phyloP scores from a whole-genome alignment of 1,140 invertebrate species.

The Drosophila quadrilineata region DNA sequence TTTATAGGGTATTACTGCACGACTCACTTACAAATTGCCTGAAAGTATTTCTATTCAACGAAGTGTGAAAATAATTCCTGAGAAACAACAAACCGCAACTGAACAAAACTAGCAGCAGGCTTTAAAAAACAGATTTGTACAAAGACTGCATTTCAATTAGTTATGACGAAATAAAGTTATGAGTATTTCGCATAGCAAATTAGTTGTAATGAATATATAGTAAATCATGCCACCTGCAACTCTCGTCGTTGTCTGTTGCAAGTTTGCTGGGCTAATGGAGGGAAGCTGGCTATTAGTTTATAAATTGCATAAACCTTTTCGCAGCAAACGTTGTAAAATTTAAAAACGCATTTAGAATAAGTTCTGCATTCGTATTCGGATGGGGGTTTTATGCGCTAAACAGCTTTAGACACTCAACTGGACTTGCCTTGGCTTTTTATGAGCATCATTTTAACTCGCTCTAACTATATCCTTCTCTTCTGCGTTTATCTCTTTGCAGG shows the following conservation, averaged over 20 bases:
- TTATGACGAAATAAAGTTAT: conserved; percentile 16
- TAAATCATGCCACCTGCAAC: conserved; percentile 15
- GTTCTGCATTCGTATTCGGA: conserved; percentile 26
- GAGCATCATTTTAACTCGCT: conserved; percentile 6
- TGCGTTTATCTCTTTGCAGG: conserved; percentile 30
- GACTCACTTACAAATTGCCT: neutral
- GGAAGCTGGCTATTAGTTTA: conserved; percentile 36
- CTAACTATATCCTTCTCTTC: conserved; percentile 11
- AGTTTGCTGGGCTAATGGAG: conserved; percentile 25
- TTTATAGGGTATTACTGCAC: neutral
- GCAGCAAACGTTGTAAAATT: conserved; percentile 16
- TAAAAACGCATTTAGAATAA: conserved; percentile 35
- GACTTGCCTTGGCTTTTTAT: conserved; percentile 22
- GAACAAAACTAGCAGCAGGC: neutral
- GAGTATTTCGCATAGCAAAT: conserved; percentile 13
- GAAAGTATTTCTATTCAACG: neutral
- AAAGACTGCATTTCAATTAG: conserved; percentile 35
- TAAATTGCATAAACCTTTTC: conserved; percentile 31
- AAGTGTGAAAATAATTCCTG: neutral
- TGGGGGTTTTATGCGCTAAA: conserved; percentile 34
- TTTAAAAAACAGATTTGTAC: conserved; percentile 2
- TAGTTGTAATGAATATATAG: conserved; percentile 35
- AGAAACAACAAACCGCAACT: neutral
- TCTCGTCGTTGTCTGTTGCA: neutral
- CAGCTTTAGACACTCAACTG: conserved; percentile 39